Evolutionary conservation across 1,140 invertebrate genomes (phyloP), one percentile per base, ranked within the genome.

Genomic region (Trachelipus rathkii): DNA sequence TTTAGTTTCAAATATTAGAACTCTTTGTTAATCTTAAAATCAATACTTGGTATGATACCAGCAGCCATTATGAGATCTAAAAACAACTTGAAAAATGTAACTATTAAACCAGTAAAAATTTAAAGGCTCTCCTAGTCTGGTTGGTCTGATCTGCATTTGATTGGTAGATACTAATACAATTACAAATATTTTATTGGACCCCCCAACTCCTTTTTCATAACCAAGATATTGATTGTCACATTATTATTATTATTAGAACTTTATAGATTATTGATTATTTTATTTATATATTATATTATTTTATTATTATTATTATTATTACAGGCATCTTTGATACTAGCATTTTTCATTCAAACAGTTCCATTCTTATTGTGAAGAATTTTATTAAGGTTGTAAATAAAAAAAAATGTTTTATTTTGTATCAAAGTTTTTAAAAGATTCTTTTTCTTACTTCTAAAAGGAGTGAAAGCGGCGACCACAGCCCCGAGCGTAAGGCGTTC

Each of bases 401-500:
- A 33, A 33, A 33, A 33, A 33, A 33, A 33, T 33, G 6, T 33
- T 33, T 33, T 33, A 33, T 33, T 33, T 33, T 33, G 6, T 3
- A 33, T 3, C 6, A 33, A 33, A 33, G 33, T 33, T 33, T 33
- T 33, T 33, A 33, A n/a, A 33, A 33, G 33, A 1, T 60, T 60
- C 8, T 60, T 3, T 19, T 19, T 19, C 50, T 15, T 60, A 60
- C 50, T 4, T 4, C 50, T 1, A n/a, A 15, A 60, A 81, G 79
- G 60, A 15, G 78, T 81, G 79, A 77, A 78, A 70, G 72, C 79
- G 19, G 79, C 33, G 6, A 33, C 79, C 45, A 77, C 77, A 9
- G 77, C 77, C 4, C 79, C 79, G 10, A 81, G 79, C 53, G 79
- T 81, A n/a, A 45, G 78, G 8, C 74, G 81, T 6, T 78, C 78